Conservation (phyloP, 2,888 invertebrate species). For the Therioaphis trifolii region DNA sequence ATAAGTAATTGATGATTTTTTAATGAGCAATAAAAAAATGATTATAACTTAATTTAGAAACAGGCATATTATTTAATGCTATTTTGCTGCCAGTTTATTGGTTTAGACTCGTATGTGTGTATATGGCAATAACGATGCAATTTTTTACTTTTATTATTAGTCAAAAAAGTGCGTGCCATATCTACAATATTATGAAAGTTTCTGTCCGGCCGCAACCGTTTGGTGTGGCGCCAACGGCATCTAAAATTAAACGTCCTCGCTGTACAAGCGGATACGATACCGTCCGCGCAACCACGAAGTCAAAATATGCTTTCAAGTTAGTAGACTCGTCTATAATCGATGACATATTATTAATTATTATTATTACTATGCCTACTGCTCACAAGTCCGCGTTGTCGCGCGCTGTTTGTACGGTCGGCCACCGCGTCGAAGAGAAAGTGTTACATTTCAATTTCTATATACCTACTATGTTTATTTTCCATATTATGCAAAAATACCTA, state of each 20-base stretch:
- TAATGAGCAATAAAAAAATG: too few relatives aligned
- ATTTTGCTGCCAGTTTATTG: too few relatives aligned
- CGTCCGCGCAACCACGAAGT: neutral
- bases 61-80: too few relatives aligned
- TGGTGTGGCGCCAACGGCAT: constrained; percentile 48
- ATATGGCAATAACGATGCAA: too few relatives aligned
- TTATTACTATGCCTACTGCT: neutral
- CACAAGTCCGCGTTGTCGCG: neutral
- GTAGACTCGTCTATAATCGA: neutral
- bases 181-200: neutral
- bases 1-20: too few relatives aligned
- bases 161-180: neutral
- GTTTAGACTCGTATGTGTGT: too few relatives aligned
- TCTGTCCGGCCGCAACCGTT: neutral
- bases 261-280: neutral
- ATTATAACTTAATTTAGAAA: too few relatives aligned
- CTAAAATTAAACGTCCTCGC: constrained; percentile 39
- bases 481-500: constrained; percentile 38
- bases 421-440: constrained; percentile 54
- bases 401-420: constrained; percentile 23
- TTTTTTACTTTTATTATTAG: neutral
- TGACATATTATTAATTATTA: neutral
- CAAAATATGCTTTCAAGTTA: neutral
- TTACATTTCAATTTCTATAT: constrained; percentile 49
- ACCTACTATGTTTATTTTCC: constrained; percentile 6